Evolutionary conservation across 2,888 invertebrate species (phyloP), one percentile per base, ranked within the genome.

Genomic region (Therioaphis trifolii): DNA sequence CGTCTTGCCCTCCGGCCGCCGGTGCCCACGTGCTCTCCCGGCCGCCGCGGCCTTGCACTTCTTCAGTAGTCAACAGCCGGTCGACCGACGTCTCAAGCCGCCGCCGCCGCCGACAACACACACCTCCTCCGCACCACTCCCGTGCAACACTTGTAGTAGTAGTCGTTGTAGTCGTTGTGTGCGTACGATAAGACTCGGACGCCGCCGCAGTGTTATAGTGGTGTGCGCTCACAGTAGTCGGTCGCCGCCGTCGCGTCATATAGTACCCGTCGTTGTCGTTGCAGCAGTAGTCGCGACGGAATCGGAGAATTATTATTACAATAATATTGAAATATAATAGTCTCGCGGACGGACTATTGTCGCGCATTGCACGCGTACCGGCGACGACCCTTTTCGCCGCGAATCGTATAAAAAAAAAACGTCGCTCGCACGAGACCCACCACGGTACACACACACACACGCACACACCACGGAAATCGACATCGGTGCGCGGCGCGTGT

Each of bases 11-110:
- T 46, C 12, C 72, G 58, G 40, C 63, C 72, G 63, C n/a, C n/a
- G n/a, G 72, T 72, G 80, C 80, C 80, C 82, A 82, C 82, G 82
- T 82, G 82, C 40, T 72, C 80, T 61, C 18, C 14, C 35, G 18
- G 40, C 9, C 40, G 40, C 40, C 69, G 68, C 35, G 82, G 82
- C 82, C 82, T 82, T 82, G 82, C 82, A 82, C 82, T 82, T 74
- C 72, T 82, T 82, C 72, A 49, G 82, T 82, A 82, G 82, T 74
- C 82, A 35, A 63, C 29, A 61, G 79, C 71, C 79, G 71, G 71
- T 69, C 80, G 71, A 49, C 43, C 72, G 61, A 72, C 80, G 71
- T 61, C 58, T 72, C 35, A 35, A 35, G 21, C 77, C 7, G 21
- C 52, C 21, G 35, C 58, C 27, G 24, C 43, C 0, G 29, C 29